phyloP scores from a whole-genome alignment of 2,888 invertebrate genomes.

The Eudasyphora cyanicolor region DNA sequence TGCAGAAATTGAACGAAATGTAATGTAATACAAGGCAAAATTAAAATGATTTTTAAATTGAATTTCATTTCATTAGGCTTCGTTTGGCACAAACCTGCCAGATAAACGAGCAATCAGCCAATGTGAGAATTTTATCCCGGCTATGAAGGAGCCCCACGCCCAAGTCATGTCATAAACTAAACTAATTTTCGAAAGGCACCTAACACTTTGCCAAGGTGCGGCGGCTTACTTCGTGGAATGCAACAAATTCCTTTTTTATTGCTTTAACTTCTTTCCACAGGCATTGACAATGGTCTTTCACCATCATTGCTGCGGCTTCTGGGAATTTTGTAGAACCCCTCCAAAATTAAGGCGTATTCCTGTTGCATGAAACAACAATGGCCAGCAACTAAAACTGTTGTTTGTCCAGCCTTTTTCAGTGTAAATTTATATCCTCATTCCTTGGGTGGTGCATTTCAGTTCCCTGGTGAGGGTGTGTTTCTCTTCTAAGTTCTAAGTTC shows the following conservation, averaged over 20 bases:
- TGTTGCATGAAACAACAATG: background rate
- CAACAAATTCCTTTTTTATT: background rate
- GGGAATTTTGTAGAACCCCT: background rate
- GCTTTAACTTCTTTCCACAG: background rate
- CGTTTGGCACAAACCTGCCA: background rate
- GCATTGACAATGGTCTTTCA: background rate
- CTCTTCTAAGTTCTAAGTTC: no score
- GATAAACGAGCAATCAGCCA: constrained; percentile 11
- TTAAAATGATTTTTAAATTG: constrained; percentile 51
- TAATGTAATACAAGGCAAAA: constrained; percentile 25
- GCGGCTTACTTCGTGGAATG: background rate
- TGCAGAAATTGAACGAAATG: constrained; percentile 25
- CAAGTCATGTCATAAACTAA: background rate
- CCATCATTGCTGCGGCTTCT: background rate
- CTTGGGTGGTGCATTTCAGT: background rate
- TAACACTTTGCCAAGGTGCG: constrained; percentile 13
- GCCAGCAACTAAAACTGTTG: background rate
- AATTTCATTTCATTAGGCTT: constrained; percentile 51
- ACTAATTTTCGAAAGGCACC: constrained; percentile 19
- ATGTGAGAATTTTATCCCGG: background rate
- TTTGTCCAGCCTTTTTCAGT: background rate
- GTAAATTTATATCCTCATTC: background rate
- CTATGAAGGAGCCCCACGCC: background rate
- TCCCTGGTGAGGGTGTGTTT: background rate
- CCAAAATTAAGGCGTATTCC: background rate